Evolutionary conservation across 2,113 vertebrate genomes (phyloP).

Genomic region (Apteryx mantelli): DNA sequence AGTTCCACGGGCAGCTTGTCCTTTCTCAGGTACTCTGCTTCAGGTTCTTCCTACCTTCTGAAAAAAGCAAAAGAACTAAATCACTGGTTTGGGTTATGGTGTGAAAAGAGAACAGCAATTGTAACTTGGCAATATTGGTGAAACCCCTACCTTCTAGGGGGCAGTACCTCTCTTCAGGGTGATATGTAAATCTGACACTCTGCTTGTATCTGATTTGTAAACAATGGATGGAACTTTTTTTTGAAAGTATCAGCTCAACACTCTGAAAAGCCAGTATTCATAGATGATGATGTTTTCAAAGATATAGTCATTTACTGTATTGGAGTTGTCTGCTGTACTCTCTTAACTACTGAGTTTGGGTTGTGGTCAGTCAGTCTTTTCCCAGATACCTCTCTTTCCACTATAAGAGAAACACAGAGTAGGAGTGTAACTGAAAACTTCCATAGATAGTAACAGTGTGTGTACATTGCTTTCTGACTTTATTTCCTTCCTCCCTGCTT

Average conservation of each 20-base stretch:
- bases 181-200: not conserved
- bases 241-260: not conserved
- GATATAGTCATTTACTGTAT: not conserved
- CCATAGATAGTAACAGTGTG: not conserved
- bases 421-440: not conserved
- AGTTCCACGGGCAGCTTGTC: constrained; percentile 91
- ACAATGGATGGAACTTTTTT: not conserved
- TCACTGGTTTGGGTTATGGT: not conserved
- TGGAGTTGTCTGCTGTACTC: not conserved
- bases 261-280: not conserved
- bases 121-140: not conserved
- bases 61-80: not conserved
- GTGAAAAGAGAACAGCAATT: not conserved
- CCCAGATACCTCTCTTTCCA: not conserved
- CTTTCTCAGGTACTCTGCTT: constrained; percentile 89
- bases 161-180: not conserved
- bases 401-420: not conserved
- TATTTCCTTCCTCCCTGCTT: not conserved
- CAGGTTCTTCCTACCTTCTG: not conserved
- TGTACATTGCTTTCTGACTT: not conserved
- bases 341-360: not conserved
- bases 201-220: not conserved
- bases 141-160: not conserved
- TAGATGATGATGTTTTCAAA: not conserved
- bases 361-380: not conserved